phyloP scores from a whole-genome alignment of 2,113 vertebrate species.

The Brachionichthys hirsutus region DNA sequence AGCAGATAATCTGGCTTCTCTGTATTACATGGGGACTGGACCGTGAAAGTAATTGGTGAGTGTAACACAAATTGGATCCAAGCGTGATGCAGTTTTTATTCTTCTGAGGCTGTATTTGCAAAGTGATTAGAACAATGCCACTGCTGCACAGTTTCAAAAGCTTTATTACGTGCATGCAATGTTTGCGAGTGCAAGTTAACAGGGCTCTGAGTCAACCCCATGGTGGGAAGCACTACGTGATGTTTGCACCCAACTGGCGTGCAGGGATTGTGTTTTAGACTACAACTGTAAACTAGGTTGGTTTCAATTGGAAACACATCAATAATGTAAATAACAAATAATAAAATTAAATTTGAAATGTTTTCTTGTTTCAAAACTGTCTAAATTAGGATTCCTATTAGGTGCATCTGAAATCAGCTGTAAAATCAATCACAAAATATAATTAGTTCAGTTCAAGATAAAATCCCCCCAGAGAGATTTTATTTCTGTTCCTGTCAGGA shows the following conservation, averaged over 20 bases:
- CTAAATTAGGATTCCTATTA: slow-evolving; percentile 44
- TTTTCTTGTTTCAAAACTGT: slow-evolving; percentile 52
- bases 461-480: slow-evolving; percentile 26
- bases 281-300: slow-evolving; percentile 10
- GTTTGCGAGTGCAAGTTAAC: slow-evolving; percentile 57
- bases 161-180: slow-evolving; percentile 55
- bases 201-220: slow-evolving; percentile 54
- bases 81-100: slow-evolving; percentile 71
- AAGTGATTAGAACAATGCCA: slow-evolving; percentile 74
- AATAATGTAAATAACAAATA: slow-evolving; percentile 25
- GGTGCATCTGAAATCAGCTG: slow-evolving; percentile 46
- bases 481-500: slow-evolving; percentile 23
- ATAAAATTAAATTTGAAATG: slow-evolving; percentile 46
- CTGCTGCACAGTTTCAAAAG: slow-evolving; percentile 58
- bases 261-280: neutral
- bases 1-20: slow-evolving; percentile 77
- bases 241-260: slow-evolving; percentile 10
- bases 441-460: slow-evolving; percentile 24
- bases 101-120: slow-evolving; percentile 74
- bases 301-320: slow-evolving; percentile 31
- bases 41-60: slow-evolving; percentile 81
- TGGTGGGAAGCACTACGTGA: slow-evolving; percentile 20
- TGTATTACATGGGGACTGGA: slow-evolving; percentile 74
- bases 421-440: slow-evolving; percentile 49
- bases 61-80: slow-evolving; percentile 80